Base-by-base conservation (phyloP, 2,888 invertebrate genomes). In the Sisyra nigra region DNA sequence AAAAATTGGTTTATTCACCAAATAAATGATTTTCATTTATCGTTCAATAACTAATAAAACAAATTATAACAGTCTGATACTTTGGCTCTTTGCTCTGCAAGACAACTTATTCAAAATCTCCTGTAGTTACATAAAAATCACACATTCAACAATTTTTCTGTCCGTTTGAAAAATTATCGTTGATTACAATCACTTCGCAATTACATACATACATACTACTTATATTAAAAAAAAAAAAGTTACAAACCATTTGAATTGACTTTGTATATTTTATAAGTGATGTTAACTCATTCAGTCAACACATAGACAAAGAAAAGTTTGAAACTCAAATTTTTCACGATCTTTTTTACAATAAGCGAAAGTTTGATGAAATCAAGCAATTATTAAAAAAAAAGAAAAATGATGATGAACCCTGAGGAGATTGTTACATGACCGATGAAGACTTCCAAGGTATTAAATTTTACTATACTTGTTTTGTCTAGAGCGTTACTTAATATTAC, bases 61-160 rank as follows among this genome's bases (percentile, higher is more conserved):
- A 18, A 18, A 18, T 18, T 8, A 17, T 40, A 40, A 40, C 40
- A 40, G 40, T 40, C 40, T 40, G 32, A 31, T 31, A 32, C 40
- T 40, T 40, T 40, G 40, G 40, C 40, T 18, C 15, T 40, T 31
- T 40, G 13, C 32, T 40, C 39, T 35, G 39, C 39, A 39, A 39
- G 14, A 39, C 14, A 19, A 19, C n/a, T 19, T n/a, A 14, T 39
- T 17, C 11, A 19, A 29, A 24, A 29, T 29, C 18, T 39, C 29
- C 24, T 24, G 24, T 24, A 24, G 24, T 24, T 24, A 24, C 7
- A 24, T 24, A 24, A 24, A 24, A 24, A 24, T 24, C 24, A 24
- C 24, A 24, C 24, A 24, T 24, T 24, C 7, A 24, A 24, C 24
- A 24, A 24, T 5, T 7, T 3, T 24, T 24, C 7, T 3, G 5